Evolutionary conservation across 2,797 vertebrate species (phyloP), one percentile per base, ranked within the genome.

Genomic region (Clamator glandarius): DNA sequence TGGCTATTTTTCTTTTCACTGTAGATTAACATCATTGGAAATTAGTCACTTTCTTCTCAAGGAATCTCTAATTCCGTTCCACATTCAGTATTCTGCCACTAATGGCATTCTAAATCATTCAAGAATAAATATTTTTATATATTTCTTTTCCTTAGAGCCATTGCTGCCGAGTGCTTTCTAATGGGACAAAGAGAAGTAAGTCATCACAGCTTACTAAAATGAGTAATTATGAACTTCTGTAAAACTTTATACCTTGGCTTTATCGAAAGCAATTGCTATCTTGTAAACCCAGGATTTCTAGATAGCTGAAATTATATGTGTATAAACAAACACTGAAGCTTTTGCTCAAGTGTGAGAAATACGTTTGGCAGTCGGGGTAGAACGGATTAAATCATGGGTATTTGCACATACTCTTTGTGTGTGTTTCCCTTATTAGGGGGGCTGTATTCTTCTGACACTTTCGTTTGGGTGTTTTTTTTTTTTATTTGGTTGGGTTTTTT

Each of bases 171-270:
- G 97, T 98, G 95, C 97, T 98, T 98, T 98, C 98, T 99, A 82
- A 99, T 98, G 97, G 98, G 98, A 96, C 97, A 97, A 73, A 98
- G 97, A 88, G 99, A 99, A 99, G 99, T 99, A 98, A 99, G 99
- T 98, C 63, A 95, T 84, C 46, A 91, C 44, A 79, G 66, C 35
- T 83, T 69, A 50, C 54, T 96, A 52, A 79, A 88, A 93, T 64
- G 17, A 90, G 21, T 87, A 70, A 64, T 76, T 67, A n/a, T 4
- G 41, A 73, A 52, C 50, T 57, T 36, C 20, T 82, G 4, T 93
- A 48, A 52, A 62, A 76, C 16, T 24, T 21, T 21, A 12, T 39
- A 26, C 23, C 26, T 55, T 89, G 46, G 17, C 57, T 75, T 87
- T 72, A 66, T 51, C 8, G 48, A 81, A 74, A 92, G 51, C 68